A percentile compares a stretch with the other conserved stretches of the same genome.
phyloP scores from a whole-genome alignment of 2,888 invertebrate genomes.

The Mesorhabditis spiculigera region DNA sequence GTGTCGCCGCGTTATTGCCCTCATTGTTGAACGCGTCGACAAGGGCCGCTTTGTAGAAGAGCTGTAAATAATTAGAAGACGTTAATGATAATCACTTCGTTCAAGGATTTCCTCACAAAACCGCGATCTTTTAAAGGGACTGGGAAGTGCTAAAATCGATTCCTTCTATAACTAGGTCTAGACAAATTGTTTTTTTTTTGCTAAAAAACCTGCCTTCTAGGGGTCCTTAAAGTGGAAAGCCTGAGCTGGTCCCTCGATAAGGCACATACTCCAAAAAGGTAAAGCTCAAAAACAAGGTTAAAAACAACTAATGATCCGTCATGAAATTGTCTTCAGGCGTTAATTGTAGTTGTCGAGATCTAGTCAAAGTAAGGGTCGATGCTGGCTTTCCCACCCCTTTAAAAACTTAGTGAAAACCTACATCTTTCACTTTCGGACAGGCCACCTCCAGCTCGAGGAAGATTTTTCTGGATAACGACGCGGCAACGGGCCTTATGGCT shows the following conservation, averaged over 20 bases:
- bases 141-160: no score
- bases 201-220: not conserved
- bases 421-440: conserved; percentile 55
- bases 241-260: not conserved
- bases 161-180: no score
- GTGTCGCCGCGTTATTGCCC: conserved; percentile 47
- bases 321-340: no score
- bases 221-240: not conserved
- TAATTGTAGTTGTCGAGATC: no score
- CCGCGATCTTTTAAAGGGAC: not conserved
- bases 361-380: no score
- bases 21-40: conserved; percentile 56
- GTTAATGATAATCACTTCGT: not conserved
- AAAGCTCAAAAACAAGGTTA: not conserved
- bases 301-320: not conserved
- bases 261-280: not conserved
- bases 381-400: no score
- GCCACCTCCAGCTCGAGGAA: conserved; percentile 51
- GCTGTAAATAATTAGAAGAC: conserved; percentile 25
- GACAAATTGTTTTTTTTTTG: no score
- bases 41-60: conserved; percentile 56
- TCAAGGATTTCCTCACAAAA: not conserved
- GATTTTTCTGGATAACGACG: conserved; percentile 47
- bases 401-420: conserved; percentile 10
- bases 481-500: conserved; percentile 39